A percentile compares a stretch with the other conserved stretches of the same genome.
Conservation (phyloP, 1,140 invertebrate genomes). For the Pseudomyrmex flavicornis region DNA sequence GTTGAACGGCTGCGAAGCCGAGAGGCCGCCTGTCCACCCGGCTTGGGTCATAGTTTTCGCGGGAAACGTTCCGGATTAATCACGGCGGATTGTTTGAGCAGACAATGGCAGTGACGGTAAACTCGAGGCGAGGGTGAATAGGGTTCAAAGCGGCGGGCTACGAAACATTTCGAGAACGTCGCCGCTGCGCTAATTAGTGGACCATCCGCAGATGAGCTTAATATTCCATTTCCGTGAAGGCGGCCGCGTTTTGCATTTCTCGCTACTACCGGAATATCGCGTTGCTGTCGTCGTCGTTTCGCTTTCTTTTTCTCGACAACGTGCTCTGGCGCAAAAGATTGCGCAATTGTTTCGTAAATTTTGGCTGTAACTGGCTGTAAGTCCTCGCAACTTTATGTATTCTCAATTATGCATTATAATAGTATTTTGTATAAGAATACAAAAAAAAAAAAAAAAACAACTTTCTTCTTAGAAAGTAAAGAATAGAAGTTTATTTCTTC, state of each 20-base stretch:
- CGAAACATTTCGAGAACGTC: conserved; percentile 61
- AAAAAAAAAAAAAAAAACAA: conserved; percentile 6
- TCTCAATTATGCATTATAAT: not conserved
- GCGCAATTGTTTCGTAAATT: conserved; percentile 36
- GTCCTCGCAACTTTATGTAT: not conserved
- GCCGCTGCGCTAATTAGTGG: conserved; percentile 65
- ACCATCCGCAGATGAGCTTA: conserved; percentile 42
- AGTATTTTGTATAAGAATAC: not conserved
- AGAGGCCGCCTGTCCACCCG: conserved; percentile 38
- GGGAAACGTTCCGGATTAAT: conserved; percentile 72
- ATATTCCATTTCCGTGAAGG: conserved; percentile 51
- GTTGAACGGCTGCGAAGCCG: not conserved
- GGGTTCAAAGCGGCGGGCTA: conserved; percentile 36
- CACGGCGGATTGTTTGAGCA: conserved; percentile 69
- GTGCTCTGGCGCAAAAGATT: conserved; percentile 46
- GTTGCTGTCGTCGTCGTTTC: not conserved
- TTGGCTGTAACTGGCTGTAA: not conserved
- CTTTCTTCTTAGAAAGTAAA: not conserved
- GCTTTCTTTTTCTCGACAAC: conserved; percentile 9
- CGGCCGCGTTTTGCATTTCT: conserved; percentile 29
- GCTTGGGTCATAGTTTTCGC: conserved; percentile 62
- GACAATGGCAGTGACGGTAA: conserved; percentile 70
- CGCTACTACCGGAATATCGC: conserved; percentile 10
- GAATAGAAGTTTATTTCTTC: not conserved
- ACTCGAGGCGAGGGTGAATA: conserved; percentile 63